These are phyloP conservation scores for Cephalotes varians DNA, from an alignment of 2,888 invertebrate species.

Conservation along the genomic window DNA sequence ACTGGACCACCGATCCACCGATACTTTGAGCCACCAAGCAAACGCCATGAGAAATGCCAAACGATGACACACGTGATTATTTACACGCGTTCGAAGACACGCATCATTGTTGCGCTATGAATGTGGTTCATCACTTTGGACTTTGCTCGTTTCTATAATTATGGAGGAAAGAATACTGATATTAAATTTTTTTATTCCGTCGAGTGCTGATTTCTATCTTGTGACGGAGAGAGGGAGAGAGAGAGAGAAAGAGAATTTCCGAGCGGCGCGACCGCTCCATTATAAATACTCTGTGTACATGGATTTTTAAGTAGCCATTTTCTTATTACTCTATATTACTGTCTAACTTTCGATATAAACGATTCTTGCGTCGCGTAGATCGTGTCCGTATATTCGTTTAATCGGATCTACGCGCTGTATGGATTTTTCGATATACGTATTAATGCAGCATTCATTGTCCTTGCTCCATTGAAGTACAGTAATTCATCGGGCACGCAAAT, in stretches of 20 bases:
- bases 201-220: background rate
- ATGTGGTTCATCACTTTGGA: slow-evolving; percentile 47
- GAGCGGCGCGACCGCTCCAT: slow-evolving; percentile 49
- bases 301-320: slow-evolving; percentile 75
- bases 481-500: slow-evolving; percentile 3
- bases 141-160: slow-evolving; percentile 41
- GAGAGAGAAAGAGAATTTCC: slow-evolving; percentile 31
- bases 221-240: slow-evolving; percentile 17
- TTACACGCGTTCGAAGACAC: background rate
- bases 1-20: background rate
- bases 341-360: slow-evolving; percentile 70
- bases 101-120: background rate
- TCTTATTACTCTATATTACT: slow-evolving; percentile 71
- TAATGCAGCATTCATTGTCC: slow-evolving; percentile 56
- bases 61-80: slow-evolving; percentile 60
- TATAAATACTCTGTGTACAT: slow-evolving; percentile 73
- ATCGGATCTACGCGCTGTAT: slow-evolving; percentile 60
- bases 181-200: slow-evolving; percentile 41
- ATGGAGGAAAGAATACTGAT: slow-evolving; percentile 23
- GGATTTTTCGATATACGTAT: slow-evolving; percentile 45
- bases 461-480: slow-evolving; percentile 35
- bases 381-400: slow-evolving; percentile 19
- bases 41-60: slow-evolving; percentile 79
- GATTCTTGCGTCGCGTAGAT: slow-evolving; percentile 63
- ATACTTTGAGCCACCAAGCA: slow-evolving; percentile 60